Conservation (phyloP, 2,113 vertebrate species). For the Empidonax alnorum region DNA sequence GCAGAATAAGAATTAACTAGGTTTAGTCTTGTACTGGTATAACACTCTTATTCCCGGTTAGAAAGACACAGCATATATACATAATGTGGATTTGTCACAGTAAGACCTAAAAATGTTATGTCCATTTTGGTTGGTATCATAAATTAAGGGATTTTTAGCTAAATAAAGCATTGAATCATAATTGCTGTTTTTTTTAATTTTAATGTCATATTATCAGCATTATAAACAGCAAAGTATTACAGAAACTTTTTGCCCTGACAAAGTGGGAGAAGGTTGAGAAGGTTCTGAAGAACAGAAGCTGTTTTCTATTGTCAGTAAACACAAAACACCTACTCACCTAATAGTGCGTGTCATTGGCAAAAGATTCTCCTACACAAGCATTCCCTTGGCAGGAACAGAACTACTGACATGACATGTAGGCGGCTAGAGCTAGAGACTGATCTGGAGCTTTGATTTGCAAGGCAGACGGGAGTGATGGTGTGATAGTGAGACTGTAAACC, state of each 20-base stretch:
- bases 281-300: neutral
- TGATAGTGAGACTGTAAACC: neutral
- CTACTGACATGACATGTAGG: neutral
- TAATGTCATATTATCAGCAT: neutral
- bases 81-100: neutral
- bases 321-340: neutral
- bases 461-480: neutral
- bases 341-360: accelerated
- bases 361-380: neutral
- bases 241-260: neutral
- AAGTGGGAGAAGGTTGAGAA: neutral
- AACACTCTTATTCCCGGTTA: neutral
- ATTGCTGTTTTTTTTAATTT: neutral
- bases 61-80: neutral
- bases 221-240: neutral
- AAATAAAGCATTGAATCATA: neutral
- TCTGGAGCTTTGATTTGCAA: neutral
- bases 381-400: neutral
- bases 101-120: neutral
- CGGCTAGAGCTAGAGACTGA: neutral
- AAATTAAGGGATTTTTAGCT: neutral
- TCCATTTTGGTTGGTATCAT: neutral
- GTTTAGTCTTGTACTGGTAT: neutral
- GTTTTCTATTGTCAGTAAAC: neutral
- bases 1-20: neutral